Base-by-base conservation (phyloP, 1,140 invertebrate genomes). In the Polypedilum vanderplanki region DNA sequence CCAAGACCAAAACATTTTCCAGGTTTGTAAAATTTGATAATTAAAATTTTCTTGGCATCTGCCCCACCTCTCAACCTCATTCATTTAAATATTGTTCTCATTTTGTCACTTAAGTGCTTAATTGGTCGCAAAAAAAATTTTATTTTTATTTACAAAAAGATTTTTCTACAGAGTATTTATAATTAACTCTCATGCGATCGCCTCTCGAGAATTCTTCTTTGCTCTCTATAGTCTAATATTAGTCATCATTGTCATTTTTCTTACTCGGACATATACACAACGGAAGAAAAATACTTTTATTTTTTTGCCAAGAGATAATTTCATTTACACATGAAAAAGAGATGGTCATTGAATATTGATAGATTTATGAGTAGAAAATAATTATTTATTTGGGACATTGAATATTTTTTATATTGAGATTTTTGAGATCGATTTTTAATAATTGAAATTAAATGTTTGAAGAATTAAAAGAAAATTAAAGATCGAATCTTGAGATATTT, bases 121-220 rank as follows among this genome's bases (percentile, higher is more conserved):
- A 12, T 57, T 57, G 12, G 46, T n/a, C 12, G 46, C 12, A 57
- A 57, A 57, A 57, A n/a, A n/a, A 4, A 15, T n/a, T 57, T 57
- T 57, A 57, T 57, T 57, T 57, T 57, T 57, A 57, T 57, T 57
- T 57, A 57, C 46, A 57, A 33, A 33, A 33, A 33, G 24, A 33
- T 57, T 57, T 46, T 46, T 46, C 8, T 33, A n/a, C 41, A 3
- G 15, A 46, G 15, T 57, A 15, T 57, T 57, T 57, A 57, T 57
- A 57, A 57, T 57, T 57, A 57, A 57, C 10, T 57, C 46, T 57
- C 46, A 57, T n/a, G 46, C 10, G 46, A 57, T 57, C 46, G 46
- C n/a, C 46, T n/a, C 12, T n/a, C 46, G 46, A 57, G 12, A 1
- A 57, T 15, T 15, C n/a, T 57, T 57, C 4, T 57, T 46, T 46